These are phyloP conservation scores for Lutjanus erythropterus DNA, from an alignment of 2,113 vertebrate species.

Conservation along the genomic window DNA sequence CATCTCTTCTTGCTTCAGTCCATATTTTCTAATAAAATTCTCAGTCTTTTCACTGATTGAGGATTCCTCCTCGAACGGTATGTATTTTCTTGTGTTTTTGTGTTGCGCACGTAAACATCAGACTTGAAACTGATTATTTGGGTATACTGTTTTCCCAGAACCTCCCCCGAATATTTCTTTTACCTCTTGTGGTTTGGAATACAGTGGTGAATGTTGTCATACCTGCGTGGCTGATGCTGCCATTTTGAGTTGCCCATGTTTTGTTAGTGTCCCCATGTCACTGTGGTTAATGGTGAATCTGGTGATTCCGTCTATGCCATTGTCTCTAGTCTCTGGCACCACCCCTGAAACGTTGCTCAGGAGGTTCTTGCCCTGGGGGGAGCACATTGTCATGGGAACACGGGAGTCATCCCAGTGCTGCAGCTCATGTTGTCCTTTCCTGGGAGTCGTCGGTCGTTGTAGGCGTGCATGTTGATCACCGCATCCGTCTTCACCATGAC, in stretches of 20 bases:
- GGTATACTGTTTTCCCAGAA: constrained; percentile 41
- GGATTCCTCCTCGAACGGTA: constrained; percentile 45
- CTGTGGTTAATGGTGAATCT: constrained; percentile 84
- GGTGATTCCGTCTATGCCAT: constrained; percentile 82
- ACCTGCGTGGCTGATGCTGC: constrained; percentile 83
- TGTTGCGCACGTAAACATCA: constrained; percentile 87
- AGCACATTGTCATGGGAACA: constrained; percentile 90
- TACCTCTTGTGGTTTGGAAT: constrained; percentile 67
- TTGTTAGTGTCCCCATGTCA: constrained; percentile 83
- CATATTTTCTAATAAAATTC: constrained; percentile 31
- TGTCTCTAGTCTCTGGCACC: constrained; percentile 85
- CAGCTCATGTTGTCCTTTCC: constrained; percentile 97
- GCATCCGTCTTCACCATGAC: constrained; percentile 94
- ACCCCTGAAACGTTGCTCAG: constrained; percentile 80
- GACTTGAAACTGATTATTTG: constrained; percentile 78
- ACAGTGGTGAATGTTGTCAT: constrained; percentile 76
- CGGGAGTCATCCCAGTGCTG: constrained; percentile 92
- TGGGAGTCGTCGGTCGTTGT: constrained; percentile 97
- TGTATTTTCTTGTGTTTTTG: constrained; percentile 70
- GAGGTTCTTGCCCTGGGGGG: constrained; percentile 79
- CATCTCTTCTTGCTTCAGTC: constrained; percentile 46
- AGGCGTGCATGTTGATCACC: constrained; percentile 99
- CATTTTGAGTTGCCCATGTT: constrained; percentile 83
- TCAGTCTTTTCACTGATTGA: constrained; percentile 45
- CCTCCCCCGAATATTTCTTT: constrained; percentile 44